These are phyloP conservation scores for Cataglyphis livida DNA, from an alignment of 2,888 invertebrate genomes.

Conservation along the genomic window DNA sequence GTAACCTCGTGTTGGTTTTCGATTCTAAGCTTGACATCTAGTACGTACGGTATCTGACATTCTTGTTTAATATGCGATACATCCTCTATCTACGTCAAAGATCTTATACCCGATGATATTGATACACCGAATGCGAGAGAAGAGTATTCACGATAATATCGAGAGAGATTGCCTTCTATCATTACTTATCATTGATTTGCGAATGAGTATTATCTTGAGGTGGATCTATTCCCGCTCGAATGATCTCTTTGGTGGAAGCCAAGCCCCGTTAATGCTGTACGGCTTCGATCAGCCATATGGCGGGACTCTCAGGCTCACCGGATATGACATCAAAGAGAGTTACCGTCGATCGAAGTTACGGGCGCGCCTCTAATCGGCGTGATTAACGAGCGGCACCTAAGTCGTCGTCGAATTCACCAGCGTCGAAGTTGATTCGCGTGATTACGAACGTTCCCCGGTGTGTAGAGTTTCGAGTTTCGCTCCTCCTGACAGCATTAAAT, in stretches of 20 bases:
- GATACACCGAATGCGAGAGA: background rate
- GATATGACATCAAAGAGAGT: slow-evolving; percentile 58
- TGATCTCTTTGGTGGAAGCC: slow-evolving; percentile 54
- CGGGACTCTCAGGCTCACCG: slow-evolving; percentile 46
- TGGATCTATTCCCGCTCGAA: slow-evolving; percentile 42
- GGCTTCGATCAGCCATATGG: slow-evolving; percentile 56
- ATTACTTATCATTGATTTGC: slow-evolving; percentile 42
- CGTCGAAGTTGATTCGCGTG: slow-evolving; percentile 52
- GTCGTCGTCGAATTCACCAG: slow-evolving; percentile 51
- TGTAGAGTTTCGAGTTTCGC: slow-evolving; percentile 36
- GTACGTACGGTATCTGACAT: background rate
- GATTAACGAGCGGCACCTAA: slow-evolving; percentile 55
- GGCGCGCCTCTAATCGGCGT: slow-evolving; percentile 54
- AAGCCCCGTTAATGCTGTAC: slow-evolving; percentile 53
- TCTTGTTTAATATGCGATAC: background rate
- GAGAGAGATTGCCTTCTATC: slow-evolving; percentile 18
- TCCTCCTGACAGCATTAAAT: slow-evolving; percentile 24
- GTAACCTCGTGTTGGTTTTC: background rate
- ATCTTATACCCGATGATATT: background rate
- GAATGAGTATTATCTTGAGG: slow-evolving; percentile 41
- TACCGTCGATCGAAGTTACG: slow-evolving; percentile 52
- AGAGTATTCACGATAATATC: slow-evolving; percentile 18
- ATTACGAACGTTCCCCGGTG: slow-evolving; percentile 43
- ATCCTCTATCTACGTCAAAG: background rate
- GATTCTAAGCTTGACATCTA: background rate